These are phyloP conservation scores for Myrmophylax atrothorax DNA, from an alignment of 2,113 vertebrate genomes.

Conservation along the genomic window DNA sequence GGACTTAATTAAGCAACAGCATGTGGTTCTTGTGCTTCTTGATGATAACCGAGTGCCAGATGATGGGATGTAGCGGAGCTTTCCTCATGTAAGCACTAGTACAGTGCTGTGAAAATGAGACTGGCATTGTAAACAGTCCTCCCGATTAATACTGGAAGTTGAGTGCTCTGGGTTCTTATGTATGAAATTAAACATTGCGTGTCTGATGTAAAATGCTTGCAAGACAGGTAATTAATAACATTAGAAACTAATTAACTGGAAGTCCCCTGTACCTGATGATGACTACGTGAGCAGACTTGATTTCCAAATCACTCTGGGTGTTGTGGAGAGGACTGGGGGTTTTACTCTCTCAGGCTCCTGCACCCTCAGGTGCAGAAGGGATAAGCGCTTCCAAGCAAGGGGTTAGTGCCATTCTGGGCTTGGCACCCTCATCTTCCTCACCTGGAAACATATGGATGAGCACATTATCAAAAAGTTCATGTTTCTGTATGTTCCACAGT, in stretches of 20 bases:
- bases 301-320: not conserved
- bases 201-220: slow-evolving; percentile 33
- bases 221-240: slow-evolving; percentile 60
- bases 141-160: not conserved
- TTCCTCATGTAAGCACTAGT: not conserved
- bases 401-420: not conserved
- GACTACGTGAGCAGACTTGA: not conserved
- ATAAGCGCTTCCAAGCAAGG: not conserved
- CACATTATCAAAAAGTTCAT: not conserved
- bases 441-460: not conserved
- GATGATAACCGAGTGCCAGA: not conserved
- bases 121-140: not conserved
- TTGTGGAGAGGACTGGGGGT: not conserved
- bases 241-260: slow-evolving; percentile 56
- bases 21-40: slow-evolving; percentile 43
- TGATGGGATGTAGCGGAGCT: not conserved
- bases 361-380: not conserved
- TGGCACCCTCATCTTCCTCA: not conserved
- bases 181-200: slow-evolving; percentile 21
- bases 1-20: slow-evolving; percentile 58
- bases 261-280: not conserved
- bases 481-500: accelerated
- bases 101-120: slow-evolving; percentile 14
- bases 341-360: not conserved
- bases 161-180: slow-evolving; percentile 12